Evolutionary conservation across 1,140 invertebrate genomes (phyloP), one percentile per base, ranked within the genome.

Genomic region (Neodiprion virginianus): DNA sequence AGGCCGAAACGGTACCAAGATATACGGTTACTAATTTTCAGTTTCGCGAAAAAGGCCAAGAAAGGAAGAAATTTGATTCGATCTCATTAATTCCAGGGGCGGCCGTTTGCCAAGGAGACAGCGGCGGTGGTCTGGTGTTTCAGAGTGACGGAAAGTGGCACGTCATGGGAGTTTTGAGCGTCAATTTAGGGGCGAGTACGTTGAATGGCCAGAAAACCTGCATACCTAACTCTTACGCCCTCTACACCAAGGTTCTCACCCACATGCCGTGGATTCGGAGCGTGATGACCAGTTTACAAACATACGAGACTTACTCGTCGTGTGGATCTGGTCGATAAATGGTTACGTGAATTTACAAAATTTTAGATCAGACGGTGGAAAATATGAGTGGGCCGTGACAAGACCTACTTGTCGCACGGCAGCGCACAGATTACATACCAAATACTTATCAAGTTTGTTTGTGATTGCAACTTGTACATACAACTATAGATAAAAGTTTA

Each of bases 41-140:
- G 8, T 48, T 73, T 8, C 53, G 4, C 11, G n/a, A 61, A 8
- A 61, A 5, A 8, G 11, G 5, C 8, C 53, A 61, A 4, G 4
- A 61, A 8, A 5, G 53, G n/a, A 61, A 61, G 28, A 40, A 2
- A 40, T 40, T 40, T 61, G 5, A 61, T 61, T 12, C 53, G 5
- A 40, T 40, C 5, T 40, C 4, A 17, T 61, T 12, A 61, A 61
- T 83, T 84, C 21, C 65, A 88, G 87, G 87, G 48, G 79, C 87
- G 7, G 80, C 87, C 0, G 86, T 88, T 23, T 88, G 87, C 68
- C 79, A 88, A 65, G 87, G 87, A 48, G 87, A 88, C 50, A 88
- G 87, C 74, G 87, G 87, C 1, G 86, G 87, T 49, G 87, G 87
- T 73, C 79, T 88, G 4, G 80, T 86, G 5, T 85, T 88, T 66